A percentile compares a stretch with the other conserved stretches of the same genome.
These are phyloP conservation scores for Brachionus plicatilis DNA, from an alignment of 1,140 invertebrate genomes.

Conservation along the genomic window DNA sequence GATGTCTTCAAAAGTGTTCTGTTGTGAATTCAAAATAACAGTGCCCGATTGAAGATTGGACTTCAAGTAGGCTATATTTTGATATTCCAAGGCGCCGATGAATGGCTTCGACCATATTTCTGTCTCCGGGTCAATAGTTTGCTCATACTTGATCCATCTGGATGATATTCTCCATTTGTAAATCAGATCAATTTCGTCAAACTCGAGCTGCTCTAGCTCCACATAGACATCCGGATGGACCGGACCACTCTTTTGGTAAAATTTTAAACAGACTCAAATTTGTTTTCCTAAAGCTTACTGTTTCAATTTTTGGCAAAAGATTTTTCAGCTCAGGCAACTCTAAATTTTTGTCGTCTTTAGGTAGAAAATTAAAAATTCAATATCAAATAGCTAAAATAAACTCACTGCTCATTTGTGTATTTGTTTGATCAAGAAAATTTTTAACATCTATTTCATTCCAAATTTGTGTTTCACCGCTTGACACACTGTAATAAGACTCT, in stretches of 20 bases:
- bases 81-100: conserved; percentile 26
- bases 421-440: neutral
- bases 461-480: neutral
- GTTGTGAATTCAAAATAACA: neutral
- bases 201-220: conserved; percentile 18
- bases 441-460: conserved; percentile 10
- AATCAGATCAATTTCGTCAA: neutral
- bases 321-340: neutral
- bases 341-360: neutral
- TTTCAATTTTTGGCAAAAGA: neutral
- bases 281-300: neutral
- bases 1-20: conserved; percentile 13
- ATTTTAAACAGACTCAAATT: neutral
- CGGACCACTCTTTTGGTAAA: neutral
- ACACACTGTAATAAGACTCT: conserved; percentile 18
- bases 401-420: neutral
- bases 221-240: conserved; percentile 16
- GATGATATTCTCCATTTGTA: conserved; percentile 31
- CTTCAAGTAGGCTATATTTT: conserved; percentile 34
- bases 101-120: conserved; percentile 30
- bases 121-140: conserved; percentile 29
- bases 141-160: conserved; percentile 40
- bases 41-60: conserved; percentile 10
- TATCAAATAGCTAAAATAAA: neutral
- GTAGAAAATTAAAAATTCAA: neutral